Evolutionary conservation across 2,888 invertebrate species (phyloP).

Genomic region (Ophion obscuratus): DNA sequence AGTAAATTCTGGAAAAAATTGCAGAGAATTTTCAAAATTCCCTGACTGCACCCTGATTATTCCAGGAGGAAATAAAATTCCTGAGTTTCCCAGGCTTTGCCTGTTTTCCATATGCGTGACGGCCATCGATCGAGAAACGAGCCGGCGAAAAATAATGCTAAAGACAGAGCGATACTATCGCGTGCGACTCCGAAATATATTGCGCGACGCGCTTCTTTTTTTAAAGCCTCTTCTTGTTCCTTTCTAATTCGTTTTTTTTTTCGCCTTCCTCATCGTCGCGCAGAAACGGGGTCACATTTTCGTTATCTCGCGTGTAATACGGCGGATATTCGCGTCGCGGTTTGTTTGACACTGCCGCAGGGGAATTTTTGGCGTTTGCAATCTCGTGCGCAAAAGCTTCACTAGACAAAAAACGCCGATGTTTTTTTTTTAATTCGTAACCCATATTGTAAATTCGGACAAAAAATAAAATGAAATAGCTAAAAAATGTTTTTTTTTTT

Average conservation of each 20-base stretch:
- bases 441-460: too few species aligned
- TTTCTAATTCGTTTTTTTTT: slow-evolving; percentile 8
- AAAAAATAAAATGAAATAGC: too few species aligned
- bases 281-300: slow-evolving; percentile 30
- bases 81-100: too few species aligned
- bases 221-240: background rate
- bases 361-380: background rate
- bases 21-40: too few species aligned
- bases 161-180: slow-evolving; percentile 7
- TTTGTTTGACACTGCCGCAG: background rate
- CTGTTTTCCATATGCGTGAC: too few species aligned
- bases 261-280: background rate
- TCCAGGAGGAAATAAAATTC: too few species aligned
- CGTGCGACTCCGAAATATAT: slow-evolving; percentile 6
- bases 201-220: background rate
- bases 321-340: slow-evolving; percentile 1
- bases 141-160: too few species aligned
- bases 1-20: too few species aligned
- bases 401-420: background rate
- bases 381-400: background rate
- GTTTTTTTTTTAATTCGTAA: too few species aligned
- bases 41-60: too few species aligned
- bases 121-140: too few species aligned
- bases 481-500: too few species aligned
- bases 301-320: slow-evolving; percentile 22